Conservation (phyloP, 2,888 invertebrate genomes). For the Calameuta idolon region DNA sequence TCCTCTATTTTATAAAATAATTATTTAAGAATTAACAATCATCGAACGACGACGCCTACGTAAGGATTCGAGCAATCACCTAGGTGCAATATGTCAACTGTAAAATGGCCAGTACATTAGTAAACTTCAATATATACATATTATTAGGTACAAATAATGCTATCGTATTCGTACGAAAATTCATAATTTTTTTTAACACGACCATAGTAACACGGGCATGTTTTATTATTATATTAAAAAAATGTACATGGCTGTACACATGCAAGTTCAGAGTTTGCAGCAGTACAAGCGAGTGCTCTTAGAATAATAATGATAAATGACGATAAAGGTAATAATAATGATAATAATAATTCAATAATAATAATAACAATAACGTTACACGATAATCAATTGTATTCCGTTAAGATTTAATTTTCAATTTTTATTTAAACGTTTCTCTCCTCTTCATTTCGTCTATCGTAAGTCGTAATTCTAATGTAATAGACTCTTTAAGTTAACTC, state of each 20-base stretch:
- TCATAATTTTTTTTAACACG: slow-evolving; percentile 22
- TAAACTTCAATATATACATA: not conserved
- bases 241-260: slow-evolving; percentile 64
- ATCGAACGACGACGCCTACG: not conserved
- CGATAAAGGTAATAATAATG: slow-evolving; percentile 1
- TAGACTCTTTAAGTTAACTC: slow-evolving; percentile 43
- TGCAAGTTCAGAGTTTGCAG: slow-evolving; percentile 61
- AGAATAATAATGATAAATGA: slow-evolving; percentile 24
- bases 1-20: not conserved
- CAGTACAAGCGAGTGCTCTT: slow-evolving; percentile 63
- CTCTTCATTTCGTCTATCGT: slow-evolving; percentile 42
- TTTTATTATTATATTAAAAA: slow-evolving; percentile 60
- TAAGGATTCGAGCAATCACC: not conserved
- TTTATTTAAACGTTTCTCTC: slow-evolving; percentile 45
- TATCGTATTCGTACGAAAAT: not conserved
- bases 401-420: slow-evolving; percentile 49
- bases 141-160: not conserved
- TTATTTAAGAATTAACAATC: not conserved
- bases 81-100: not conserved
- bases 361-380: slow-evolving; percentile 42
- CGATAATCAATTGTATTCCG: slow-evolving; percentile 54
- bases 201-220: slow-evolving; percentile 38
- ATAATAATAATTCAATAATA: slow-evolving; percentile 1
- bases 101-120: not conserved
- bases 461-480: slow-evolving; percentile 41